phyloP scores from a whole-genome alignment of 2,113 vertebrate species.

The Erythrocebus patas region DNA sequence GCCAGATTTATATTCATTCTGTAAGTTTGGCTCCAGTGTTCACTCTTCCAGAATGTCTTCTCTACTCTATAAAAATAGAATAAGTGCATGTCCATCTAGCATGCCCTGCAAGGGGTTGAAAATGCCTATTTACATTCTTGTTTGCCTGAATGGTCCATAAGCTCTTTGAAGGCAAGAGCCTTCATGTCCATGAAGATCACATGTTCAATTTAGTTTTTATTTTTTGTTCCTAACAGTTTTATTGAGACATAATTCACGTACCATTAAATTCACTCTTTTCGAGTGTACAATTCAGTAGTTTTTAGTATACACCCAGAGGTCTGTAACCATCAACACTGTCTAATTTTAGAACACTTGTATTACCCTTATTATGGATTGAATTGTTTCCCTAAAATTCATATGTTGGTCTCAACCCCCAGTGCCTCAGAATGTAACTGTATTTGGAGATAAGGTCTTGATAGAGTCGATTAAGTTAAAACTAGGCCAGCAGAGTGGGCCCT shows the following conservation, averaged over 20 bases:
- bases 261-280: background rate
- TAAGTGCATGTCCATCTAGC: background rate
- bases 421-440: background rate
- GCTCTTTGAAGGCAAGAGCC: background rate
- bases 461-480: background rate
- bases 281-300: background rate
- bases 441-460: background rate
- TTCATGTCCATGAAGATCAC: too few relatives aligned
- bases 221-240: background rate
- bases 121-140: background rate
- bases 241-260: background rate
- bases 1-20: background rate
- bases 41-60: background rate
- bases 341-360: background rate
- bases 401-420: background rate
- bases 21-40: background rate
- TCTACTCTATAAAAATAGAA: background rate
- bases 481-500: background rate
- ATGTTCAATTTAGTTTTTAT: background rate
- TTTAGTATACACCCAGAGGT: background rate
- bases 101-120: background rate
- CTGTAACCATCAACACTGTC: background rate
- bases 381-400: background rate
- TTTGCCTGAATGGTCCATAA: background rate
- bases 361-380: background rate